A percentile compares a stretch with the other conserved stretches of the same genome.
phyloP scores from a whole-genome alignment of 1,140 invertebrate species.

The Elymnias hypermnestra region DNA sequence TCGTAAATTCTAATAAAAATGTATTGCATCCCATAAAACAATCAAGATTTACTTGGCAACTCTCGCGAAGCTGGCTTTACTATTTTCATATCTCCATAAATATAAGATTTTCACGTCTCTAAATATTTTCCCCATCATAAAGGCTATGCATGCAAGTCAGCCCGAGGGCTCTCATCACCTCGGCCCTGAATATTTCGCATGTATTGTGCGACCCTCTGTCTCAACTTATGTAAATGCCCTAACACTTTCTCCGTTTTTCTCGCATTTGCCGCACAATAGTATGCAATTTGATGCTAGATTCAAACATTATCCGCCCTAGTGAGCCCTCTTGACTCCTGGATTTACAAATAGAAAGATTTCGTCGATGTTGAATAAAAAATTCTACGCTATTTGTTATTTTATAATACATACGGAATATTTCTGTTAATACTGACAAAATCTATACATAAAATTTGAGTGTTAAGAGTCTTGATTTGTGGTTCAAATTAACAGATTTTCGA shows the following conservation, averaged over 20 bases:
- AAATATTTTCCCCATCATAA: slow-evolving; percentile 69
- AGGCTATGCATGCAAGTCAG: slow-evolving; percentile 51
- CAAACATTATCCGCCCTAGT: slow-evolving; percentile 57
- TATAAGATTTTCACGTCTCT: slow-evolving; percentile 51
- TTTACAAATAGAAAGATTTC: slow-evolving; percentile 50
- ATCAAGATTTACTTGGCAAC: slow-evolving; percentile 25
- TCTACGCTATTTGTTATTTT: slow-evolving; percentile 12
- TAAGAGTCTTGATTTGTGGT: no score
- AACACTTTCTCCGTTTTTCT: slow-evolving; percentile 70
- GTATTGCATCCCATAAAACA: slow-evolving; percentile 28
- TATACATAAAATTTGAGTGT: no score
- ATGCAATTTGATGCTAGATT: slow-evolving; percentile 65
- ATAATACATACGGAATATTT: no score
- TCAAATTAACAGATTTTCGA: no score
- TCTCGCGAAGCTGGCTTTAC: slow-evolving; percentile 19
- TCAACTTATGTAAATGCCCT: slow-evolving; percentile 72
- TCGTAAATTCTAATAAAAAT: slow-evolving; percentile 10
- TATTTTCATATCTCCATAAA: slow-evolving; percentile 49
- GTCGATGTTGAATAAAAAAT: slow-evolving; percentile 29
- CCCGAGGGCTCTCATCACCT: slow-evolving; percentile 64
- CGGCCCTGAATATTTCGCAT: slow-evolving; percentile 68
- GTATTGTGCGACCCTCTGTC: slow-evolving; percentile 62
- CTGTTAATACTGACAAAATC: no score
- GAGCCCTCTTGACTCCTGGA: slow-evolving; percentile 38
- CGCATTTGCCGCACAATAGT: slow-evolving; percentile 68